Evolutionary conservation across 2,113 vertebrate species (phyloP).

Genomic region (Ciconia boyciana): DNA sequence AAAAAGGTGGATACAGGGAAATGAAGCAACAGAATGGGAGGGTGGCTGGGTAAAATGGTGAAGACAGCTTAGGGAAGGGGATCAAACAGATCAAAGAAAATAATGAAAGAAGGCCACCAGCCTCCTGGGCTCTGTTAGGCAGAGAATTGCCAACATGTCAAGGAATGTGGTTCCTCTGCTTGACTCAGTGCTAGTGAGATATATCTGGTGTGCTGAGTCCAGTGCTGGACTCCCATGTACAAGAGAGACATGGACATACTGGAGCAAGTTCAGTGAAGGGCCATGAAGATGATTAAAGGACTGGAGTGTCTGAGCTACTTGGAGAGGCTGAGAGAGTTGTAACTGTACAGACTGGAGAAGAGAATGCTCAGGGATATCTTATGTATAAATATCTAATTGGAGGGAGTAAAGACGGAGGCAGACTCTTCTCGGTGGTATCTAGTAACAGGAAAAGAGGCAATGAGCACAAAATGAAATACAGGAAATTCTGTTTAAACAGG

Average conservation of each 20-base stretch:
- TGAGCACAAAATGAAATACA: neutral
- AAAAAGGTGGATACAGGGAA: neutral
- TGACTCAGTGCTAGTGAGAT: neutral
- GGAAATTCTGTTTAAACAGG: neutral
- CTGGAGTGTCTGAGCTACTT: neutral
- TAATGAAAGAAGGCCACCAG: neutral
- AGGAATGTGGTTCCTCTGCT: neutral
- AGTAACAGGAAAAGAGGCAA: neutral
- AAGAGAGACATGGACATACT: neutral
- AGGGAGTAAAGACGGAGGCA: neutral
- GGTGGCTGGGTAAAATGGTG: neutral
- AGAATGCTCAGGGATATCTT: neutral
- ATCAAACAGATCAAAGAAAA: neutral
- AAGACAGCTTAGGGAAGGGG: neutral
- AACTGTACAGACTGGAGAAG: neutral
- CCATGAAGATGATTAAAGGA: neutral
- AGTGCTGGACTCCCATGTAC: neutral
- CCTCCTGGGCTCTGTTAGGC: neutral
- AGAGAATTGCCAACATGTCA: neutral
- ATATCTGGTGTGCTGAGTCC: neutral
- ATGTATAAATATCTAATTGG: neutral
- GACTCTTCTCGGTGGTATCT: neutral
- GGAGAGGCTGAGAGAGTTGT: neutral
- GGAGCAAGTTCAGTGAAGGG: neutral
- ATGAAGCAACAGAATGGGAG: neutral